Conservation (phyloP, 2,888 invertebrate species). For the Ormyrus labotus region DNA sequence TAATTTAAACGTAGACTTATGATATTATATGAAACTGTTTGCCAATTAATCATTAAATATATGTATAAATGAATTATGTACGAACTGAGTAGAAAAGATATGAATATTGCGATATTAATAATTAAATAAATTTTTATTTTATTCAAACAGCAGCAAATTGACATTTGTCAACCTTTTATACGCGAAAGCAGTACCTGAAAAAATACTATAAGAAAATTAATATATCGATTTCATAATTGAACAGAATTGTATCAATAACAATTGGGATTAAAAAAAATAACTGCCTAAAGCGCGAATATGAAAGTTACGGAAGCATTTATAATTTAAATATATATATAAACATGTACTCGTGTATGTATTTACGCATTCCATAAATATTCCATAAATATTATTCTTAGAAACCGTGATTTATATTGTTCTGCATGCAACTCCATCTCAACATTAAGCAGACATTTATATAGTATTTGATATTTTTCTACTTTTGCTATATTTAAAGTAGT, state of each 20-base stretch:
- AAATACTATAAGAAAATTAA: slow-evolving; percentile 46
- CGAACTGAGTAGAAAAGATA: not conserved
- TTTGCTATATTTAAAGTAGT: slow-evolving; percentile 25
- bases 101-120: slow-evolving; percentile 3
- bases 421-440: slow-evolving; percentile 12
- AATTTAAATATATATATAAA: slow-evolving; percentile 11
- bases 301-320: slow-evolving; percentile 14
- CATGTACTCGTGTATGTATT: slow-evolving; percentile 1
- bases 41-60: slow-evolving; percentile 9
- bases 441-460: slow-evolving; percentile 21
- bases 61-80: slow-evolving; percentile 5
- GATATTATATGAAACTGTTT: not conserved
- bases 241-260: not conserved
- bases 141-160: slow-evolving; percentile 17
- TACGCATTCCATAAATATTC: slow-evolving; percentile 9
- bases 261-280: not conserved
- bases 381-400: slow-evolving; percentile 28
- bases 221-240: slow-evolving; percentile 13
- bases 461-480: slow-evolving; percentile 52
- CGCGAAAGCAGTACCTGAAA: slow-evolving; percentile 50
- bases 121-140: not conserved
- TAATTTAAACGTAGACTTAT: slow-evolving; percentile 9
- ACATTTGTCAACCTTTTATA: slow-evolving; percentile 12
- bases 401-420: slow-evolving; percentile 32
- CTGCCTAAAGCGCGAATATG: slow-evolving; percentile 16